phyloP scores from a whole-genome alignment of 2,797 vertebrate genomes.

The Sternotherus odoratus region DNA sequence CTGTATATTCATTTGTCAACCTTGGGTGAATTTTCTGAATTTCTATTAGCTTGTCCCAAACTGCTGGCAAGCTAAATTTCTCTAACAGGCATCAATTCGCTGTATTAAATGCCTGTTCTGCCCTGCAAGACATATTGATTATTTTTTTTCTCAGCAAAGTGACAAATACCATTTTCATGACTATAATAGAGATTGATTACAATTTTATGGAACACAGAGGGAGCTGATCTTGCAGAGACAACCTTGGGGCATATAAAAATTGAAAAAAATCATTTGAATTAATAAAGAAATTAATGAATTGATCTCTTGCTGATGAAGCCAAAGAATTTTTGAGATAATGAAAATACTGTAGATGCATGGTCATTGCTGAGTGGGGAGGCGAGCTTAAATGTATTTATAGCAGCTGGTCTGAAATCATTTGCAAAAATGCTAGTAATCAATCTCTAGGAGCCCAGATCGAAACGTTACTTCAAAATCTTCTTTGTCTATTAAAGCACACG shows the following conservation, averaged over 20 bases:
- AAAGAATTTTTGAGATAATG: constrained; percentile 55
- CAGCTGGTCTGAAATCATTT: constrained; percentile 43
- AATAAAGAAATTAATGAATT: constrained; percentile 80
- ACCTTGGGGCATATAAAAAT: constrained; percentile 71
- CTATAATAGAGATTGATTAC: constrained; percentile 86
- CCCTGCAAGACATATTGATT: constrained; percentile 84
- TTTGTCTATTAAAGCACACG: background rate
- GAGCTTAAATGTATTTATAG: constrained; percentile 39
- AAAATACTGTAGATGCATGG: constrained; percentile 46
- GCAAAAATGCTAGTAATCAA: constrained; percentile 32
- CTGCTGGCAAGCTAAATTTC: constrained; percentile 81
- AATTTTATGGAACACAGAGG: constrained; percentile 75
- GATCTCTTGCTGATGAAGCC: constrained; percentile 70
- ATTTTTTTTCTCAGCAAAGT: constrained; percentile 80
- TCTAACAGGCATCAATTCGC: constrained; percentile 80
- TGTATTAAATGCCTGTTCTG: constrained; percentile 82
- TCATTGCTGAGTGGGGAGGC: constrained; percentile 34
- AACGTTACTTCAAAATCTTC: background rate
- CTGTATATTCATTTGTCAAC: constrained; percentile 77
- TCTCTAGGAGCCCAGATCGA: constrained; percentile 25
- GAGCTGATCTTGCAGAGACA: constrained; percentile 71
- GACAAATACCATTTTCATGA: constrained; percentile 86
- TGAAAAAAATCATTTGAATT: constrained; percentile 76
- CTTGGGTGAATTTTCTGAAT: constrained; percentile 79
- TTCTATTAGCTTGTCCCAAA: constrained; percentile 81